phyloP scores from a whole-genome alignment of 2,888 invertebrate genomes.

The Minunthozetes semirufus region DNA sequence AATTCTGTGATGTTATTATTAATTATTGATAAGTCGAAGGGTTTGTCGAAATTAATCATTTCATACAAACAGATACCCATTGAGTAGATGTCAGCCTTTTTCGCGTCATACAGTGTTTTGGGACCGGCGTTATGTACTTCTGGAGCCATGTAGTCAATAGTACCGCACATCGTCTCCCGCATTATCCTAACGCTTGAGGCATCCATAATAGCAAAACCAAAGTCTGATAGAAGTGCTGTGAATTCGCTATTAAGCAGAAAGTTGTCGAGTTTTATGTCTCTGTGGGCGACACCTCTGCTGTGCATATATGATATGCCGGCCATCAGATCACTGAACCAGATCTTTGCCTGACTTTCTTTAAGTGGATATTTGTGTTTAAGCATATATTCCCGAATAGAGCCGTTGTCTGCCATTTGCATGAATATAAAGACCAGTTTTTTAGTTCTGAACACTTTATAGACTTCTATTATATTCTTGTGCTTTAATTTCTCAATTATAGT shows the following conservation, averaged over 20 bases:
- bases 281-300: conserved; percentile 32
- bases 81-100: conserved; percentile 36
- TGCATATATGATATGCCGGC: conserved; percentile 30
- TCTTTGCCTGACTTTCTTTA: conserved; percentile 9
- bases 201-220: conserved; percentile 36
- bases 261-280: conserved; percentile 36
- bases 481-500: neutral
- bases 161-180: conserved; percentile 32
- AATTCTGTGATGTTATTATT: neutral
- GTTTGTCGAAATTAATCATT: conserved; percentile 36
- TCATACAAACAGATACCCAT: conserved; percentile 37
- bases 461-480: neutral
- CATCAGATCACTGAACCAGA: conserved; percentile 29
- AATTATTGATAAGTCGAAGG: neutral
- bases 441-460: conserved; percentile 46
- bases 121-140: conserved; percentile 25
- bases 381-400: neutral
- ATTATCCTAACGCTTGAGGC: neutral
- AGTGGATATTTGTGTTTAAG: neutral
- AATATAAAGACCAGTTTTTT: conserved; percentile 55
- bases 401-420: conserved; percentile 56
- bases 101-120: conserved; percentile 29
- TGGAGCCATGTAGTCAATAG: conserved; percentile 35
- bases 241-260: conserved; percentile 27
- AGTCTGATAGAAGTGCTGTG: conserved; percentile 34